phyloP scores from a whole-genome alignment of 2,113 vertebrate genomes.

The Cyprinodon variegatus region DNA sequence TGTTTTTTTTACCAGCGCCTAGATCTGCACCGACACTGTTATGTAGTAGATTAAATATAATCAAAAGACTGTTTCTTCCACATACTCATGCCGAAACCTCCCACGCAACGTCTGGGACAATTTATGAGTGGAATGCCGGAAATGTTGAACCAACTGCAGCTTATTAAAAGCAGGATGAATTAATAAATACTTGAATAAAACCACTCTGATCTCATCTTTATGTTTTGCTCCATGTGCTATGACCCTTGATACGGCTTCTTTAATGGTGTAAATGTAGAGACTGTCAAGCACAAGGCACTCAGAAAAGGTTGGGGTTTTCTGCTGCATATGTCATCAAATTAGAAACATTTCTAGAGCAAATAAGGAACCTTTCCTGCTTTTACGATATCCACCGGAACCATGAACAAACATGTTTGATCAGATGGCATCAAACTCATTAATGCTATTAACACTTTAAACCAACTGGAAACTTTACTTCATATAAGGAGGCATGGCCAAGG shows the following conservation, averaged over 20 bases:
- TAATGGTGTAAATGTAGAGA: not conserved
- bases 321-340: not conserved
- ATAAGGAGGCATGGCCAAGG: fast-evolving
- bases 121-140: constrained; percentile 13
- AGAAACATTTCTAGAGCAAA: not conserved
- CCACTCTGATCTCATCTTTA: not conserved
- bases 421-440: not conserved
- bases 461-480: not conserved
- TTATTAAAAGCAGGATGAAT: not conserved
- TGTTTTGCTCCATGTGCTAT: constrained; percentile 19
- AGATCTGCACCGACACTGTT: not conserved
- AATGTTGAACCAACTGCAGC: constrained; percentile 25
- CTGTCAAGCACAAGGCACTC: not conserved
- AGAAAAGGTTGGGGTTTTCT: not conserved
- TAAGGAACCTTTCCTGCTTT: too few species aligned
- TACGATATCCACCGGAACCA: not conserved
- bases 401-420: not conserved
- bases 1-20: not conserved
- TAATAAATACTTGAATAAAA: not conserved
- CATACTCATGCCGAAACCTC: constrained; percentile 42
- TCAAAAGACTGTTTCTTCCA: constrained; percentile 7
- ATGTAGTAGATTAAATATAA: not conserved
- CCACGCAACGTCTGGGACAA: constrained; percentile 58
- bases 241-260: not conserved
- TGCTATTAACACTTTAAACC: not conserved